phyloP scores from a whole-genome alignment of 2,113 vertebrate genomes.

The Casuarius casuarius region DNA sequence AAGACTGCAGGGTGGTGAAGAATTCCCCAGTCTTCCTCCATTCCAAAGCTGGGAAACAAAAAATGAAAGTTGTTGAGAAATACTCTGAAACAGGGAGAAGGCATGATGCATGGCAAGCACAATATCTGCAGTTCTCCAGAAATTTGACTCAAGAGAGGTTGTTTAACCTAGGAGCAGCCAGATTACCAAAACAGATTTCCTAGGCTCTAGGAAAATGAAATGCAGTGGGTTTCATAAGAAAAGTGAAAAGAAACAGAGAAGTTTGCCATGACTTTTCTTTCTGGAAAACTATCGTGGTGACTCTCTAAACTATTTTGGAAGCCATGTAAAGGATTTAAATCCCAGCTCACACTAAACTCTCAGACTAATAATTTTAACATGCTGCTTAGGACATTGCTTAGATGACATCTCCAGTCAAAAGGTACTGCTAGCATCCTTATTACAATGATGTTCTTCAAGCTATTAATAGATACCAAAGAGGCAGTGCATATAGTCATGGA shows the following conservation, averaged over 20 bases:
- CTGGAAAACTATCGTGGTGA: neutral
- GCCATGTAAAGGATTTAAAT: neutral
- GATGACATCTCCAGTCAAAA: neutral
- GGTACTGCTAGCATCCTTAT: neutral
- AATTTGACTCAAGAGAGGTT: neutral
- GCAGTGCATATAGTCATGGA: neutral
- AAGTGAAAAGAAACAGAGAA: neutral
- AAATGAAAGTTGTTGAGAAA: neutral
- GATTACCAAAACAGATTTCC: neutral
- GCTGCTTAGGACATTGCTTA: neutral
- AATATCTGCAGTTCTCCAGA: neutral
- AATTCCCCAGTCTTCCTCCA: neutral
- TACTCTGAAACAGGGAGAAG: neutral
- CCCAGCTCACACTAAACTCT: neutral
- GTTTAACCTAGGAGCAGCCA: neutral
- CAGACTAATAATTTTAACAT: neutral
- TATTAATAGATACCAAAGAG: constrained; percentile 10
- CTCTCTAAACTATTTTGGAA: neutral
- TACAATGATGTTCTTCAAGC: neutral
- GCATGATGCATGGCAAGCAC: neutral
- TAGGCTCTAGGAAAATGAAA: neutral
- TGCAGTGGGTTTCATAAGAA: neutral
- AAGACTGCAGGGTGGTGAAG: neutral
- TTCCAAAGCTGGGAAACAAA: neutral
- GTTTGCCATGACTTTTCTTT: neutral